Conservation (phyloP, 2,888 invertebrate genomes). For the Agrenia bidenticulata region DNA sequence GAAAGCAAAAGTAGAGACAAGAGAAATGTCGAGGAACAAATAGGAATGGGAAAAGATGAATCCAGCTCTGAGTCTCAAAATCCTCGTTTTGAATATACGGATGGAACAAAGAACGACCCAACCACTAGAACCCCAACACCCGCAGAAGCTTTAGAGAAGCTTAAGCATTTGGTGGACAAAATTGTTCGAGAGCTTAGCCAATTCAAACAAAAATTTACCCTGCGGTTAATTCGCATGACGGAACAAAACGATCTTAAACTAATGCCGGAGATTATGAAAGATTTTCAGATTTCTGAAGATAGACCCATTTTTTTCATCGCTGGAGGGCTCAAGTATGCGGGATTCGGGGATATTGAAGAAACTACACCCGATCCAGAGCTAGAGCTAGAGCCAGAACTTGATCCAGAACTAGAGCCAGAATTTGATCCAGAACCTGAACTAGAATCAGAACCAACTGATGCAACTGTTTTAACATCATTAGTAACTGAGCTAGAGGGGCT, state of each 20-base stretch:
- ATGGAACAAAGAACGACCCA: no score
- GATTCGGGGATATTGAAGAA: no score
- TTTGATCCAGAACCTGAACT: background rate
- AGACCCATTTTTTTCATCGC: constrained; percentile 41
- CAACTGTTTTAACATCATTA: background rate
- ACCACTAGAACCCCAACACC: constrained; percentile 17
- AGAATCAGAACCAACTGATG: constrained; percentile 6
- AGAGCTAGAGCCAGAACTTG: background rate
- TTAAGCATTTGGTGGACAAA: constrained; percentile 27
- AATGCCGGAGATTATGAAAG: constrained; percentile 38
- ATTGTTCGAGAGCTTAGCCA: constrained; percentile 29
- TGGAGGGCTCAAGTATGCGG: constrained; percentile 32
- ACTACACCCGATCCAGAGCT: background rate
- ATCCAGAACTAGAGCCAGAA: background rate
- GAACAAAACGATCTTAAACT: constrained; percentile 38
- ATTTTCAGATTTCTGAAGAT: constrained; percentile 36
- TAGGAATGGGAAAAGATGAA: background rate
- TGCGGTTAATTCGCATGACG: constrained; percentile 37
- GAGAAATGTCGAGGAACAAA: constrained; percentile 10
- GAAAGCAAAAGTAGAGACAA: constrained; percentile 19
- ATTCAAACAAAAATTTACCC: constrained; percentile 31
- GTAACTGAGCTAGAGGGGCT: no score
- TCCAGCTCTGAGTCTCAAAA: background rate
- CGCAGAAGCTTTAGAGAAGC: constrained; percentile 19
- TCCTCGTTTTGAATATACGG: background rate